These are phyloP conservation scores for Brachionus paranguensis DNA, from an alignment of 1,140 invertebrate genomes.

Conservation along the genomic window DNA sequence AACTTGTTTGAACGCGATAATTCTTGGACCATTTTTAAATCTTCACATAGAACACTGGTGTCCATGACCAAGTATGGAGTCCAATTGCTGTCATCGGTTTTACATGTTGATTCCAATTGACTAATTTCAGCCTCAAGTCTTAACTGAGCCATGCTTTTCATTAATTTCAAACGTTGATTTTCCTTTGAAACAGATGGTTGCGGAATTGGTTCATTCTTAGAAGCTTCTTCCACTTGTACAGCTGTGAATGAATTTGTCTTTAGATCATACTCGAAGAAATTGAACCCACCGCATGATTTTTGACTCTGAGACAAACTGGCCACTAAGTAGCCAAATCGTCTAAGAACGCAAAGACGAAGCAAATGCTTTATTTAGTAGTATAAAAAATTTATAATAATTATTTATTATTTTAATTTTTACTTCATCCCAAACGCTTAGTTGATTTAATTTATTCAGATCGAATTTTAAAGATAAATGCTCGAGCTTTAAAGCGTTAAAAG, in stretches of 20 bases:
- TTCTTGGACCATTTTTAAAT: conserved; percentile 69
- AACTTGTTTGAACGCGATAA: conserved; percentile 69
- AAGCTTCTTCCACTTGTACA: neutral
- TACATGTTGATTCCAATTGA: conserved; percentile 62
- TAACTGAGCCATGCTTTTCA: conserved; percentile 69
- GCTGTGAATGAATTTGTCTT: neutral
- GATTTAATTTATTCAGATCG: conserved; percentile 40
- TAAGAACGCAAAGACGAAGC: conserved; percentile 49
- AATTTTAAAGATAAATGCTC: conserved; percentile 48
- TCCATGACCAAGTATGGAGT: conserved; percentile 72
- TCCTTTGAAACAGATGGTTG: neutral
- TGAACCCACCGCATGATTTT: neutral
- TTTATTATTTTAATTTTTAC: conserved; percentile 4
- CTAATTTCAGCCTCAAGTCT: conserved; percentile 69
- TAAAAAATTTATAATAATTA: neutral
- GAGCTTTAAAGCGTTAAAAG: conserved; percentile 49
- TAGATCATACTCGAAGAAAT: conserved; percentile 20
- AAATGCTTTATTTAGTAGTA: conserved; percentile 45
- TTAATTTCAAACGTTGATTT: conserved; percentile 53
- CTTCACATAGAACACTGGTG: conserved; percentile 65
- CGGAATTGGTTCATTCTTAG: neutral
- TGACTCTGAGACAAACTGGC: conserved; percentile 42
- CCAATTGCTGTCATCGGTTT: conserved; percentile 55
- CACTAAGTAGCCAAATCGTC: conserved; percentile 52
- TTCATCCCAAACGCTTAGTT: conserved; percentile 37